A percentile compares a stretch with the other conserved stretches of the same genome.
Conservation (phyloP, 2,888 invertebrate species). For the Eristalis arbustorum region DNA sequence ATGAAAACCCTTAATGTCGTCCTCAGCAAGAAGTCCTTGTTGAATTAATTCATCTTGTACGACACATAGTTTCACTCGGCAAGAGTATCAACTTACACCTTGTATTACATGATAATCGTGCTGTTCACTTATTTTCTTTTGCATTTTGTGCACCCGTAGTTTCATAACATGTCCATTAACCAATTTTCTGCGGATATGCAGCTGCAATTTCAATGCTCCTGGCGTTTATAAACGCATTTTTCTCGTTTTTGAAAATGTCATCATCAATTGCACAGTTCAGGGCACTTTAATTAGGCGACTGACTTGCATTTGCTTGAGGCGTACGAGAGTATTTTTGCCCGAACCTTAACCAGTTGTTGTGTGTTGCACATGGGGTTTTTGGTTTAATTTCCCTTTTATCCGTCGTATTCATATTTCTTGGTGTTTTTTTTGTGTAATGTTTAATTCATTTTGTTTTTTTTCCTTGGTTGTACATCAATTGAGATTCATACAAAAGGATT, state of each 20-base stretch:
- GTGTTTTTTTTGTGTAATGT: neutral
- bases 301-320: conserved; percentile 47
- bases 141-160: neutral
- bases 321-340: conserved; percentile 8
- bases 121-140: conserved; percentile 42
- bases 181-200: conserved; percentile 59
- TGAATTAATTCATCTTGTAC: conserved; percentile 47
- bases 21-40: conserved; percentile 10
- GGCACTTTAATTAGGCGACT: conserved; percentile 69
- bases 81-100: conserved; percentile 56
- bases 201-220: conserved; percentile 46
- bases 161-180: conserved; percentile 32
- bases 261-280: conserved; percentile 49
- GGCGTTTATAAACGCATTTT: neutral
- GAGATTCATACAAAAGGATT: conserved; percentile 54
- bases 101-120: conserved; percentile 48
- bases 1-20: no score
- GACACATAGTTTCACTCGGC: conserved; percentile 49
- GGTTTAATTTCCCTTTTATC: conserved; percentile 15
- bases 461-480: conserved; percentile 13
- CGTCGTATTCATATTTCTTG: neutral
- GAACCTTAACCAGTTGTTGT: conserved; percentile 28
- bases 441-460: neutral
- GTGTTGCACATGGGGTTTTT: neutral
- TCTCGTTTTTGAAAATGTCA: conserved; percentile 42